phyloP scores from a whole-genome alignment of 2,113 vertebrate species.

The Coreoperca whiteheadi region DNA sequence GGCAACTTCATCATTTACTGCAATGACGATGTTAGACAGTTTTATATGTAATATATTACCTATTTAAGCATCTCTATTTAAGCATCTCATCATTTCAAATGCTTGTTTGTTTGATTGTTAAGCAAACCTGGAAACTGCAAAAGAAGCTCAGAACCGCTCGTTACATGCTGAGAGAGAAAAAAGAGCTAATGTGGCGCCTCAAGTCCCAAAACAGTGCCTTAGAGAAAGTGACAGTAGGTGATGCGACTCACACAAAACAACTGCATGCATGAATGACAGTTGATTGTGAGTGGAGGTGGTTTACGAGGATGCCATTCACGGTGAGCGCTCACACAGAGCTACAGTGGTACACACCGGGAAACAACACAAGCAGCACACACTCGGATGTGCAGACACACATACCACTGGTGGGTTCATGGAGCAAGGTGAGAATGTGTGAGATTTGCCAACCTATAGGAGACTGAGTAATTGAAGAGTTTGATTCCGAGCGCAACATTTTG shows the following conservation, averaged over 20 bases:
- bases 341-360: slow-evolving; percentile 60
- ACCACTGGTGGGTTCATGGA: slow-evolving; percentile 86
- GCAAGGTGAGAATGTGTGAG: slow-evolving; percentile 92
- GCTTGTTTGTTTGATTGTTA: slow-evolving; percentile 56
- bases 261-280: slow-evolving; percentile 76
- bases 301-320: slow-evolving; percentile 82
- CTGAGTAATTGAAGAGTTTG: slow-evolving; percentile 99
- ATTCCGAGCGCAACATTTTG: slow-evolving; percentile 99
- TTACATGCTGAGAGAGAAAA: slow-evolving; percentile 50
- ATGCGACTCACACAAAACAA: slow-evolving; percentile 60
- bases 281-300: slow-evolving; percentile 83
- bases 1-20: not conserved
- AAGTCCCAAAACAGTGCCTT: slow-evolving; percentile 19
- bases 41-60: slow-evolving; percentile 3
- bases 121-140: slow-evolving; percentile 72
- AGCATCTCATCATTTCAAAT: not conserved
- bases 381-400: slow-evolving; percentile 84
- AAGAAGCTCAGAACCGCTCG: slow-evolving; percentile 42
- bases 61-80: not conserved
- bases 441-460: slow-evolving; percentile 99
- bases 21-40: not conserved
- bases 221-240: slow-evolving; percentile 34
- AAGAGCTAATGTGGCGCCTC: not conserved
- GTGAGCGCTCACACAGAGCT: slow-evolving; percentile 57
- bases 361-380: slow-evolving; percentile 75